Base-by-base conservation (phyloP, 2,113 vertebrate species). In the Crocuta crocuta region DNA sequence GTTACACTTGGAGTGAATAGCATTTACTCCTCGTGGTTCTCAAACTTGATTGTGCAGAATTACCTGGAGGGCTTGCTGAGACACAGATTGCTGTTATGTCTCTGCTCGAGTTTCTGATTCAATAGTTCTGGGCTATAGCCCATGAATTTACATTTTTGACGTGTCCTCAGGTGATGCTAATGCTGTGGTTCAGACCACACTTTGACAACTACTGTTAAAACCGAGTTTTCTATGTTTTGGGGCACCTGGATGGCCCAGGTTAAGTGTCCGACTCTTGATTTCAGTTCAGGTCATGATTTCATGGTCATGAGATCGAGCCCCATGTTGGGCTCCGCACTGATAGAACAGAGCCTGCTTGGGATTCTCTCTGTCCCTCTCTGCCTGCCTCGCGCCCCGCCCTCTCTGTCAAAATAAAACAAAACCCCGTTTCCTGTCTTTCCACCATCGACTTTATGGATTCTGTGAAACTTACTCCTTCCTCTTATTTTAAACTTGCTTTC, bases 361-460 rank as follows among this genome's bases (percentile, higher is more conserved):
- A 61, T 61, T 61, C 21, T 61, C 21, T 61, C 58, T 61, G 58
- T 61, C 50, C 50, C 53, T 55, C 53, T 55, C 53, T 11, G 15
- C 53, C 17, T 15, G 15, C 5, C 58, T 21, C 58, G 0, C 21
- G 21, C 19, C 58, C 58, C 21, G 12, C 53, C 53, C 16, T 55
- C 53, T 23, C 58, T 61, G 21, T 23, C 19, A 61, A 61, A 61
- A 61, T 21, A 7, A 61, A 23, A 61, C 58, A 5, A 81, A 48
- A 50, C 11, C 23, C 7, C 23, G 21, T 33, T 1, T 2, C 74
- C n/a, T 2, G 0, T 11, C 2, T 71, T 93, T 95, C 63, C 1
- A 1, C 48, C 23, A 1, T 58, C 19, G 28, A 2, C 23, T 45
- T 21, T 55, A 43, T 1, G 13, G 26, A n/a, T 1, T 65, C 11